phyloP scores from a whole-genome alignment of 2,888 invertebrate species.

The Digitonthophagus gazella region DNA sequence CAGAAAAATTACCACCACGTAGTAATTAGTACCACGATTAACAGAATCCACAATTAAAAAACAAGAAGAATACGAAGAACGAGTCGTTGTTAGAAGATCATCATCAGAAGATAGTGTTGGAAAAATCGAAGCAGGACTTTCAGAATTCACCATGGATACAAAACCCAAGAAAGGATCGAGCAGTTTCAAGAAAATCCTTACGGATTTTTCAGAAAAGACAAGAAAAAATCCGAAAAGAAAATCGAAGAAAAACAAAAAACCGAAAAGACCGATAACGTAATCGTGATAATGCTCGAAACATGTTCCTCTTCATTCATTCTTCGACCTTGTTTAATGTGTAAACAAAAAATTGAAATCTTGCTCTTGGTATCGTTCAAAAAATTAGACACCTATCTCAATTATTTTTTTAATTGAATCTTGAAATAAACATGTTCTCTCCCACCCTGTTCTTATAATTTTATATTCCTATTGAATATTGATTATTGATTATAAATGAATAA shows the following conservation, averaged over 20 bases:
- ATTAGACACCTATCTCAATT: too few relatives aligned
- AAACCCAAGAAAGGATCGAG: slow-evolving; percentile 40
- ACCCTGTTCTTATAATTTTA: too few relatives aligned
- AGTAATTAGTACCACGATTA: slow-evolving; percentile 12
- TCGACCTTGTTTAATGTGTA: too few relatives aligned
- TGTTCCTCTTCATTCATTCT: too few relatives aligned
- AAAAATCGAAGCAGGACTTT: slow-evolving; percentile 42
- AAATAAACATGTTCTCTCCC: too few relatives aligned
- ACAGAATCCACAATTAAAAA: slow-evolving; percentile 19
- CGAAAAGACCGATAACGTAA: slow-evolving; percentile 42
- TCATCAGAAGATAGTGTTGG: slow-evolving; percentile 45
- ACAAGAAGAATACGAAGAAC: slow-evolving; percentile 32
- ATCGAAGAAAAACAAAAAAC: slow-evolving; percentile 37
- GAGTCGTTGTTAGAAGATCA: slow-evolving; percentile 35
- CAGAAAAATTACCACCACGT: slow-evolving; percentile 18
- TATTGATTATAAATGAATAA: neutral
- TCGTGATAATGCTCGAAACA: too few relatives aligned
- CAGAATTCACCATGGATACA: slow-evolving; percentile 36
- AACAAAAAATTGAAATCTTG: too few relatives aligned
- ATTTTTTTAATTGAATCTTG: too few relatives aligned
- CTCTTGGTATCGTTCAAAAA: too few relatives aligned
- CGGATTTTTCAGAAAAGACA: slow-evolving; percentile 44
- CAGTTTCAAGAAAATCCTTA: slow-evolving; percentile 45
- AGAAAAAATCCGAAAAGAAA: slow-evolving; percentile 47
- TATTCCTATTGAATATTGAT: neutral